A percentile compares a stretch with the other conserved stretches of the same genome.
These are phyloP conservation scores for Sarotherodon lohbergeri DNA, from an alignment of 2,113 vertebrate genomes.

Conservation along the genomic window DNA sequence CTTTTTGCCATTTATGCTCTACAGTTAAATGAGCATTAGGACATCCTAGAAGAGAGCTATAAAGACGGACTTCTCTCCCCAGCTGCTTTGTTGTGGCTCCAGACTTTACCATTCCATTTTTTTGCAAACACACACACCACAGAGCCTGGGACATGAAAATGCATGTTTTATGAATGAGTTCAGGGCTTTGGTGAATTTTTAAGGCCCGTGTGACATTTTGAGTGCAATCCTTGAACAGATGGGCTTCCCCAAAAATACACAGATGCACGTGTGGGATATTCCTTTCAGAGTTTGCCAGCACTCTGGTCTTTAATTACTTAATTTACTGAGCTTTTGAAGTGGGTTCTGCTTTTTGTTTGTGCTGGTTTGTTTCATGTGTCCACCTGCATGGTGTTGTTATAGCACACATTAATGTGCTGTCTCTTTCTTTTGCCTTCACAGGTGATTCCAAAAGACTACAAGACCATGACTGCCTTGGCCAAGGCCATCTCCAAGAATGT, in stretches of 20 bases:
- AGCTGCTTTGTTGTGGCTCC: conserved; percentile 50
- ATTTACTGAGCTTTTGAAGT: conserved; percentile 53
- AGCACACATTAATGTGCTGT: not conserved
- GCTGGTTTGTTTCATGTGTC: conserved; percentile 52
- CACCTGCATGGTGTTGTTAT: conserved; percentile 40
- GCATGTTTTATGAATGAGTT: conserved; percentile 70
- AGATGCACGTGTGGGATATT: conserved; percentile 47
- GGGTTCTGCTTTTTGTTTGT: conserved; percentile 20
- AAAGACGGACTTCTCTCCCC: conserved; percentile 1
- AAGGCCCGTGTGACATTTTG: conserved; percentile 41
- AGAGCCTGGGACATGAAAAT: conserved; percentile 50
- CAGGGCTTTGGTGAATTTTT: conserved; percentile 47
- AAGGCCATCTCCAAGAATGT: conserved; percentile 98
- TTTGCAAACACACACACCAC: conserved; percentile 3
- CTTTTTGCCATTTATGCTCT: not conserved
- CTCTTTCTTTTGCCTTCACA: conserved; percentile 47
- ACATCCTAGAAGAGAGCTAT: not conserved
- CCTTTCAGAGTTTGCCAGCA: conserved; percentile 60
- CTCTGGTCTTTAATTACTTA: conserved; percentile 63
- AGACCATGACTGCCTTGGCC: conserved; percentile 96
- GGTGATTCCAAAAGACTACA: conserved; percentile 99
- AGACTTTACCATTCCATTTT: conserved; percentile 12
- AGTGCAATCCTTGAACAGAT: conserved; percentile 63
- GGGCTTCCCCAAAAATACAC: conserved; percentile 66
- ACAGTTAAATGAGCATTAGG: not conserved